Base-by-base conservation (phyloP, 1,140 invertebrate species). In the Saccostrea echinata region DNA sequence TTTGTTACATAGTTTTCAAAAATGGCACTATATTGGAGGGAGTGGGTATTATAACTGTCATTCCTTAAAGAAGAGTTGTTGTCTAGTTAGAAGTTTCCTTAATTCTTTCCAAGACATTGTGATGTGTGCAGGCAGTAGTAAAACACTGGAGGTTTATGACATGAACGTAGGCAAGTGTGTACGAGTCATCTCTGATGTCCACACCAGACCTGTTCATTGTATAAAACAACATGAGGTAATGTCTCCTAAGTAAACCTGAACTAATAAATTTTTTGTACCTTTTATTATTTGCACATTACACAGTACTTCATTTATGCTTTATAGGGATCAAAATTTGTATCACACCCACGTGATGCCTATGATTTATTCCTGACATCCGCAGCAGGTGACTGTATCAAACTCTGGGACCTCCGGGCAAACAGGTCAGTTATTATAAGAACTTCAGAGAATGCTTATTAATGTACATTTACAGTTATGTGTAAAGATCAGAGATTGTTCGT, bases 371-470 rank as follows among this genome's bases (percentile, higher is more conserved):
- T 94, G 0, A 95, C 94, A 9, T 89, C 93, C 30, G 92, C 94
- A 27, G 92, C 92, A 9, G 90, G 92, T 53, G 95, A 95, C 88
- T 93, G 94, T 55, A 93, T 95, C 24, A 95, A 95, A 90, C 82
- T 95, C 53, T 95, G 95, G 95, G 95, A 95, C 88, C 84, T 95
- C 9, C 90, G 95, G 88, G 93, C 92, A 24, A 93, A 94, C 85
- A 92, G 94, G 94, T 95, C 68, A 76, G 68, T 8, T 11, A 76
- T 16, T 27, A 90, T 85, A 4, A 55, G 13, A 12, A 3, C 0
- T 53, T 30, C 18, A 33, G 35, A n/a, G 35, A n/a, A n/a, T n/a
- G n/a, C n/a, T n/a, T n/a, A n/a, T n/a, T n/a, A n/a, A n/a, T n/a
- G n/a, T n/a, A n/a, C n/a, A n/a, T n/a, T n/a, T n/a, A n/a, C n/a